Evolutionary conservation across 2,797 vertebrate species (phyloP).

Genomic region (Helicolenus hilgendorfi): DNA sequence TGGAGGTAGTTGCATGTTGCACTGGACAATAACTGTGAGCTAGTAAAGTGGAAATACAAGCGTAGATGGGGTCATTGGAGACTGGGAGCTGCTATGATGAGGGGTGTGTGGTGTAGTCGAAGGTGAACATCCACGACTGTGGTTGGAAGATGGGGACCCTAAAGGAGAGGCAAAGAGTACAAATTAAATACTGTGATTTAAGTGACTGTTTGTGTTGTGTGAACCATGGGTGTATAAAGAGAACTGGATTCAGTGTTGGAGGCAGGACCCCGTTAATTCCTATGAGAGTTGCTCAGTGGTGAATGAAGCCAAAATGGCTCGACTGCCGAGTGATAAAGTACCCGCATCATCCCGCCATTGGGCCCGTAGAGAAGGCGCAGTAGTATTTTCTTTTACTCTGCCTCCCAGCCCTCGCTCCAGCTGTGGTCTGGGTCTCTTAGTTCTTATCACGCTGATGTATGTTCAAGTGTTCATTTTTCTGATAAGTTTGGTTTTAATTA

Average conservation of each 20-base stretch:
- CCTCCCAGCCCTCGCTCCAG: too few species aligned
- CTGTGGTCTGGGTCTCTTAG: too few species aligned
- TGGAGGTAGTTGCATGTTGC: conserved; percentile 69
- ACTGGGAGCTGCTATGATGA: conserved; percentile 67
- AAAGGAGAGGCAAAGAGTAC: conserved; percentile 3
- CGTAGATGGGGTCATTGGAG: conserved; percentile 72
- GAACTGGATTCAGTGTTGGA: not conserved
- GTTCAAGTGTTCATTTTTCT: too few species aligned
- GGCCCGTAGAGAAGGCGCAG: too few species aligned
- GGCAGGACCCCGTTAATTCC: not conserved
- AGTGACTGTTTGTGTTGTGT: not conserved
- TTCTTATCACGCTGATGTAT: too few species aligned
- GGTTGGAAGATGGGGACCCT: conserved; percentile 86
- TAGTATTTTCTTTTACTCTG: too few species aligned
- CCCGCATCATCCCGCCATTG: too few species aligned
- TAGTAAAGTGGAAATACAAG: conserved; percentile 58
- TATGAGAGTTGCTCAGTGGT: not conserved
- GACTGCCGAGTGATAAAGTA: too few species aligned
- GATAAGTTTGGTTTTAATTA: too few species aligned
- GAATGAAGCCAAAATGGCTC: not conserved
- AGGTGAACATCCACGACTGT: conserved; percentile 80
- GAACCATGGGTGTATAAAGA: not conserved
- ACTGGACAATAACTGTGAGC: conserved; percentile 8
- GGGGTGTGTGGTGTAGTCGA: conserved; percentile 60
- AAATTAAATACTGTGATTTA: not conserved